These are phyloP conservation scores for Etheostoma perlongum DNA, from an alignment of 2,797 vertebrate genomes.

Conservation along the genomic window DNA sequence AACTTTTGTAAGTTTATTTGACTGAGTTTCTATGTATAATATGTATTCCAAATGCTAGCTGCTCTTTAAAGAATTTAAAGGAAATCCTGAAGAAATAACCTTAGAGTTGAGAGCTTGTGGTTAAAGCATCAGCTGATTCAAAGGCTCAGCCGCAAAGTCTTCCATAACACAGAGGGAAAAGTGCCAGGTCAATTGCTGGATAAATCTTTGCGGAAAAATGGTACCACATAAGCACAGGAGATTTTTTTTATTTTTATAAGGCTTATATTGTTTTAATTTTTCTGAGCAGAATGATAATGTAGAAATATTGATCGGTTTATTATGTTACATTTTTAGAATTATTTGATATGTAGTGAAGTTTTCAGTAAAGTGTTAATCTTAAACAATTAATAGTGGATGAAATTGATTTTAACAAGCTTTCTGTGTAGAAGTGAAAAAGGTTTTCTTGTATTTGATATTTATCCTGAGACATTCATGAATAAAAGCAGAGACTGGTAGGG, in stretches of 20 bases:
- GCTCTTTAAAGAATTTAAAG: slow-evolving; percentile 83
- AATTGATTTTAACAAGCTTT: slow-evolving; percentile 19
- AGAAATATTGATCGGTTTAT: slow-evolving; percentile 56
- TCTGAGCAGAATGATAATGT: slow-evolving; percentile 74
- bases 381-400: not conserved
- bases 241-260: slow-evolving; percentile 64
- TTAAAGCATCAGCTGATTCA: slow-evolving; percentile 84
- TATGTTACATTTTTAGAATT: slow-evolving; percentile 58
- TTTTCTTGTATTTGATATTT: slow-evolving; percentile 23
- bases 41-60: slow-evolving; percentile 82
- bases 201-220: slow-evolving; percentile 71
- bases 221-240: slow-evolving; percentile 67
- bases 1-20: slow-evolving; percentile 87
- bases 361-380: not conserved
- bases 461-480: slow-evolving; percentile 18
- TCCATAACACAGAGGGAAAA: slow-evolving; percentile 80
- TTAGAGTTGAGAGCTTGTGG: slow-evolving; percentile 81
- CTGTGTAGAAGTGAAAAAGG: slow-evolving; percentile 24
- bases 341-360: slow-evolving; percentile 45
- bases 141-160: slow-evolving; percentile 81
- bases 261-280: slow-evolving; percentile 70
- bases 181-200: slow-evolving; percentile 79
- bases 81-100: slow-evolving; percentile 85
- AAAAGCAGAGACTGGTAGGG: slow-evolving; percentile 19
- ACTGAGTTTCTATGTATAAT: slow-evolving; percentile 85